Conservation (phyloP, 2,888 invertebrate genomes). For the Aporophyla lueneburgensis region DNA sequence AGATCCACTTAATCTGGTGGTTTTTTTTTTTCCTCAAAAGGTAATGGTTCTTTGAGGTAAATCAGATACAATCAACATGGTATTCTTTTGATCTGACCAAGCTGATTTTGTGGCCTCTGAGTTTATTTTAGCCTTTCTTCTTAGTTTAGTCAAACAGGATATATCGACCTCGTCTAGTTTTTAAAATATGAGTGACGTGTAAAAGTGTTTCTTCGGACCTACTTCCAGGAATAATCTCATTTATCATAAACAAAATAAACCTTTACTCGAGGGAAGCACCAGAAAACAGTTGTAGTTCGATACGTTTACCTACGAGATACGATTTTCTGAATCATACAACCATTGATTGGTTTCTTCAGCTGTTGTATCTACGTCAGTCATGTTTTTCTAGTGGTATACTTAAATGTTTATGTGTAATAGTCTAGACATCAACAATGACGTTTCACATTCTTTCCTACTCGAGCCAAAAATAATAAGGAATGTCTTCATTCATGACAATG, state of each 20-base stretch:
- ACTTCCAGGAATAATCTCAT: too few species aligned
- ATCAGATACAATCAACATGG: too few species aligned
- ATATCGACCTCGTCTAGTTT: too few species aligned
- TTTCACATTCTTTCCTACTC: conserved; percentile 52
- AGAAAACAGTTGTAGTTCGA: background rate
- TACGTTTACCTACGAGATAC: conserved; percentile 11
- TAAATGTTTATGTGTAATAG: conserved; percentile 40
- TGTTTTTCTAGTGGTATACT: conserved; percentile 43
- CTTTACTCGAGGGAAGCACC: background rate
- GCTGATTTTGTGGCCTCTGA: too few species aligned
- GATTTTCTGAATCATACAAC: conserved; percentile 50
- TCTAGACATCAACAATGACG: conserved; percentile 64
- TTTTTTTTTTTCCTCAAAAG: too few species aligned
- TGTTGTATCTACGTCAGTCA: conserved; percentile 51
- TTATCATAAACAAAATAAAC: background rate
- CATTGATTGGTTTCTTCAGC: conserved; percentile 60
- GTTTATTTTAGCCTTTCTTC: too few species aligned
- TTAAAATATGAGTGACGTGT: too few species aligned
- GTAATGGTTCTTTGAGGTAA: too few species aligned
- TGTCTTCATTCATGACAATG: conserved; percentile 62
- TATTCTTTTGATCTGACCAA: too few species aligned
- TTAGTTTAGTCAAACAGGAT: too few species aligned
- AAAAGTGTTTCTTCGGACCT: too few species aligned
- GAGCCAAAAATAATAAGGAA: conserved; percentile 62
- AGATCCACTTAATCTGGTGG: too few species aligned